These are phyloP conservation scores for Phrynocephalus forsythii DNA, from an alignment of 2,797 vertebrate species.

Conservation along the genomic window DNA sequence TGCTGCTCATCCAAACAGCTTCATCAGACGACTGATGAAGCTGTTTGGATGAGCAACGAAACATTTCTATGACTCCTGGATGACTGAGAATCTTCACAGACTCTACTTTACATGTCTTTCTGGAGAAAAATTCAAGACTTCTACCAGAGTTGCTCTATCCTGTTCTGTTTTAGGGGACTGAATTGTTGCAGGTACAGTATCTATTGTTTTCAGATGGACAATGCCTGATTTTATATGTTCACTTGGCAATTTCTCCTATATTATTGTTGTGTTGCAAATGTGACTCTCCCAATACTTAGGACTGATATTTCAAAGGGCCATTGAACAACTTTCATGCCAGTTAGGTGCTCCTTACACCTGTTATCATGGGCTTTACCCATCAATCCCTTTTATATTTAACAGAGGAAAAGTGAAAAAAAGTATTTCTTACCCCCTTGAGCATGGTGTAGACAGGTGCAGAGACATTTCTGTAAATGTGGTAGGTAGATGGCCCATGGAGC, in stretches of 20 bases:
- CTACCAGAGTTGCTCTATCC: constrained; percentile 20
- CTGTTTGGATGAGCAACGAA: too few relatives aligned
- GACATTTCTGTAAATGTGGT: constrained; percentile 91
- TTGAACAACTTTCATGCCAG: constrained; percentile 27
- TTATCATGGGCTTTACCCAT: constrained; percentile 25
- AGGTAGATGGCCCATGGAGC: constrained; percentile 84
- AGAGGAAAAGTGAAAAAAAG: constrained; percentile 35
- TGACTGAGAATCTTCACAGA: too few relatives aligned
- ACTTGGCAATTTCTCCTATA: not conserved
- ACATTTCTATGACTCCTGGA: too few relatives aligned
- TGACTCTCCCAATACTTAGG: not conserved
- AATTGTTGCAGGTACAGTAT: too few relatives aligned
- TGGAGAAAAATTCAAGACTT: not conserved
- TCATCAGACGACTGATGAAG: too few relatives aligned
- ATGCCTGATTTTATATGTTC: not conserved
- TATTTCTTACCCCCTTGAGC: constrained; percentile 90
- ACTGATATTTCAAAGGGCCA: constrained; percentile 5
- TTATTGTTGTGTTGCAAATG: not conserved
- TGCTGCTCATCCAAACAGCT: too few relatives aligned
- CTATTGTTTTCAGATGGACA: not conserved
- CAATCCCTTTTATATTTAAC: not conserved
- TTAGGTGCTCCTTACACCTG: not conserved
- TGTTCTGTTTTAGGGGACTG: not conserved
- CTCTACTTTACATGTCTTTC: not conserved
- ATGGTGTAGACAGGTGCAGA: constrained; percentile 92